Base-by-base conservation (phyloP, 2,888 invertebrate species). In the Philhelius pedissequus region DNA sequence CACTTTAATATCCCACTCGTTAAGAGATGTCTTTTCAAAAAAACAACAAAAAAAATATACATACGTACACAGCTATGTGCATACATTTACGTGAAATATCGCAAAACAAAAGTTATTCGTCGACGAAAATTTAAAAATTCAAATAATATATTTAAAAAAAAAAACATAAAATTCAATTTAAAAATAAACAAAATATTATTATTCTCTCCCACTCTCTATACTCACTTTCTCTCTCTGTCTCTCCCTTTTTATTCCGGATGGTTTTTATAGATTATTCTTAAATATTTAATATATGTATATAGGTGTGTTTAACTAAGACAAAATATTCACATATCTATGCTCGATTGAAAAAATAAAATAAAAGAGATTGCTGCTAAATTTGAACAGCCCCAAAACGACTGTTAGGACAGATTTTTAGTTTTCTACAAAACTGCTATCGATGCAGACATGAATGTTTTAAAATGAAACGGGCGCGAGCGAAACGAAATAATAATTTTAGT, bases 371-470 rank as follows among this genome's bases (percentile, higher is more conserved):
- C 32, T 69, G 84, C 84, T 76, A 84, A 80, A 84, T 76, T 84
- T 80, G 80, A 52, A 80, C 80, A 62, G 48, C 71, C 70, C 30
- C 50, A 75, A 54, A 15, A 64, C 48, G 73, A 64, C 22, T 50
- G 69, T 60, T 70, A 70, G 71, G 54, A 60, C 25, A 27, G 60
- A 60, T 68, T 45, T 71, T 80, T 62, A 84, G 84, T 84, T 84
- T 76, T 68, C 66, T 70, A 66, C 54, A 80, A 75, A 84, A 80
- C 84, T 80, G 84, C 84, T 50, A 71, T 30, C 80, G 80, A 84
- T 60, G 80, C 80, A 84, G 84, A 80, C 84, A 76, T 84, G 84
- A 80, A 84, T 84, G 75, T 75, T 27, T 62, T 58, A 80, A 75
- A 68, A 84, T 84, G 80, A 62, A 38, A 68, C 84, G 84, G 75